Percentiles rank a stretch among this genome's conserved stretches.
These are phyloP conservation scores for Aeoliscus strigatus DNA, from an alignment of 2,797 vertebrate genomes.

Conservation along the genomic window DNA sequence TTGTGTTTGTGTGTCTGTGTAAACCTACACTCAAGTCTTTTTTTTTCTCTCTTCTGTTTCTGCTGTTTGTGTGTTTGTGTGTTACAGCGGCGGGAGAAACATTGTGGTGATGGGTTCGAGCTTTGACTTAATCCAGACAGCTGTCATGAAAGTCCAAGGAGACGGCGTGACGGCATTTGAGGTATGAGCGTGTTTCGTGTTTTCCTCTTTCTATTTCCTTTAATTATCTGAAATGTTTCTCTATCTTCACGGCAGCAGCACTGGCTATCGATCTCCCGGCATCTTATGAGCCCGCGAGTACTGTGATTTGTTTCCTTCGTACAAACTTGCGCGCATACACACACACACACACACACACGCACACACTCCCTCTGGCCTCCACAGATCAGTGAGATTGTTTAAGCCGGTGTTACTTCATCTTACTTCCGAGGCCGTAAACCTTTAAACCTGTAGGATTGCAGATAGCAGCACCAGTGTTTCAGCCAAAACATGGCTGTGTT, in stretches of 20 bases:
- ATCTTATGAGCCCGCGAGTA: slow-evolving; percentile 24
- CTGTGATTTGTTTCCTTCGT: slow-evolving; percentile 7
- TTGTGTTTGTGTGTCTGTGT: slow-evolving; percentile 11
- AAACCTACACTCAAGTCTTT: background rate
- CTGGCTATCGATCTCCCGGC: slow-evolving; percentile 25
- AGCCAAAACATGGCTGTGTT: slow-evolving; percentile 22
- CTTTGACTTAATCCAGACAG: slow-evolving; percentile 81
- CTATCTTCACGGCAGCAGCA: too few relatives aligned
- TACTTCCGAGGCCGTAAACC: slow-evolving; percentile 32
- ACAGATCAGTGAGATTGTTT: slow-evolving; percentile 33
- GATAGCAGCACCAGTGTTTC: slow-evolving; percentile 37
- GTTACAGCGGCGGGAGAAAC: slow-evolving; percentile 89
- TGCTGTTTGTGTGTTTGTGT: slow-evolving; percentile 16
- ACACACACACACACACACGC: background rate
- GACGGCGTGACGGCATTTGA: slow-evolving; percentile 37
- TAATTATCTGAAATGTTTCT: slow-evolving; percentile 13
- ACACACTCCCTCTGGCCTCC: slow-evolving; percentile 5
- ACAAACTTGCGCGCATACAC: background rate
- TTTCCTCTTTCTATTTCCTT: slow-evolving; percentile 6
- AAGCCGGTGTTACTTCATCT: slow-evolving; percentile 31
- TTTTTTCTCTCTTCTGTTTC: background rate
- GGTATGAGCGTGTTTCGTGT: slow-evolving; percentile 35
- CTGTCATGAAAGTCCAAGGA: slow-evolving; percentile 56
- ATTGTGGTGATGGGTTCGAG: slow-evolving; percentile 84
- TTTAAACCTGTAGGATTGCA: slow-evolving; percentile 39